phyloP scores from a whole-genome alignment of 2,113 vertebrate genomes.

The Nothoprocta pentlandii region DNA sequence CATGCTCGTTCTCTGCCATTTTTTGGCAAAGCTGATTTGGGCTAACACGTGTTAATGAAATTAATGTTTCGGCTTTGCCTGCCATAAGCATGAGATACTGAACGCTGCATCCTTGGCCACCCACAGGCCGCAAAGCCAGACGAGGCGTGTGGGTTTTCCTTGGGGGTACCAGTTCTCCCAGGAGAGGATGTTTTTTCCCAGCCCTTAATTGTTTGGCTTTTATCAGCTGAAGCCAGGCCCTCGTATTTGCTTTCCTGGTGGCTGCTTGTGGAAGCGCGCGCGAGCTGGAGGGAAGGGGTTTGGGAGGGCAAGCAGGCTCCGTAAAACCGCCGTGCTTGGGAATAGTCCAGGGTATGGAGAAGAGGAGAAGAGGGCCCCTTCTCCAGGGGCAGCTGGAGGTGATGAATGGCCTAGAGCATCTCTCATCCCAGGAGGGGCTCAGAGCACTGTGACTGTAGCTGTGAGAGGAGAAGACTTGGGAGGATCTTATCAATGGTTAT shows the following conservation, averaged over 20 bases:
- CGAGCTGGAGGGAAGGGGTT: background rate
- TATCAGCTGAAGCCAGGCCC: background rate
- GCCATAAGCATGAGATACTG: background rate
- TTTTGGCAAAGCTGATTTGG: conserved; percentile 13
- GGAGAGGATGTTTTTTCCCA: background rate
- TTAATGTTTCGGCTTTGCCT: conserved; percentile 41
- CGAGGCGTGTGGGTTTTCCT: background rate
- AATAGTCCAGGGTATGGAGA: background rate
- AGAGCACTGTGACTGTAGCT: no score
- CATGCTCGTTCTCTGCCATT: background rate
- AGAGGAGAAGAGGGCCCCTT: background rate
- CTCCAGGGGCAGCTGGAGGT: background rate
- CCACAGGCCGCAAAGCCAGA: rapidly evolving
- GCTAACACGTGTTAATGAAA: background rate
- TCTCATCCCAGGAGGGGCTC: background rate
- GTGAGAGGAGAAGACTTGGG: background rate
- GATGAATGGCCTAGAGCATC: background rate
- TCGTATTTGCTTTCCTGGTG: background rate
- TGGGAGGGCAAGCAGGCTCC: background rate
- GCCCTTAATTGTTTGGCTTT: conserved; percentile 21
- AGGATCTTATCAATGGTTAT: background rate
- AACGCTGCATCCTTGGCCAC: conserved; percentile 8
- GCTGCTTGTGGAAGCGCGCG: background rate
- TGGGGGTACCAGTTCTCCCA: background rate
- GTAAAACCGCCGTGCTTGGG: background rate